Evolutionary conservation across 2,888 invertebrate genomes (phyloP), one percentile per base, ranked within the genome.

Genomic region (Ophraella communa): DNA sequence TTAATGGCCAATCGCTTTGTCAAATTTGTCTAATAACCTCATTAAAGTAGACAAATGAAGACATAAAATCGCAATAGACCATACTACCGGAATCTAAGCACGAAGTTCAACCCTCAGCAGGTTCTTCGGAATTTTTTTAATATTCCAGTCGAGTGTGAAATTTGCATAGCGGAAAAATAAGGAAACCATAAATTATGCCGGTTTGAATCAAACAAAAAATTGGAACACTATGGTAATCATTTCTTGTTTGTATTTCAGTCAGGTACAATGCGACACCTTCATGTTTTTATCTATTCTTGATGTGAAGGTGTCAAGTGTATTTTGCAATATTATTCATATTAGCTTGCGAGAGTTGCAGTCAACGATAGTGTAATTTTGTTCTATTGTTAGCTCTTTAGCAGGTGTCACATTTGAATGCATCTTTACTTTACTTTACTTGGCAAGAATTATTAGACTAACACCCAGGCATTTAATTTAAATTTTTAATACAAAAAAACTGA

Each of bases 271-370:
- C 17, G 58, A 49, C 58, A 49, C 23, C 14, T 58, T 49, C 33
- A 49, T 35, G 47, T 21, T 49, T 35, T 18, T 58, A 58, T 58
- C 35, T 30, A 33, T 49, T 45, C 33, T 14, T 20, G 14, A 44
- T 56, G 44, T 21, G 23, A 20, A 49, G 27, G 49, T 21, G 49
- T 23, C 21, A 35, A 58, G 4, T 33, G 20, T 18, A 58, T 57
- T 57, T 57, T 49, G 58, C 47, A 58, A 58, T 58, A 49, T 58
- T 47, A 35, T 58, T 57, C 49, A 11, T 20, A 23, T 49, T 11
- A 27, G 27, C 10, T 49, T 21, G 20, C 4, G n/a, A n/a, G n/a
- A 27, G 21, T 47, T 20, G 47, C n/a, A 4, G 24, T 3, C 14
- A 17, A 23, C 14, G 0, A 1, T 24, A 47, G 30, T 30, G n/a